Evolutionary conservation across 2,888 invertebrate genomes (phyloP), one percentile per base, ranked within the genome.

Genomic region (Scotopteryx bipunctaria): DNA sequence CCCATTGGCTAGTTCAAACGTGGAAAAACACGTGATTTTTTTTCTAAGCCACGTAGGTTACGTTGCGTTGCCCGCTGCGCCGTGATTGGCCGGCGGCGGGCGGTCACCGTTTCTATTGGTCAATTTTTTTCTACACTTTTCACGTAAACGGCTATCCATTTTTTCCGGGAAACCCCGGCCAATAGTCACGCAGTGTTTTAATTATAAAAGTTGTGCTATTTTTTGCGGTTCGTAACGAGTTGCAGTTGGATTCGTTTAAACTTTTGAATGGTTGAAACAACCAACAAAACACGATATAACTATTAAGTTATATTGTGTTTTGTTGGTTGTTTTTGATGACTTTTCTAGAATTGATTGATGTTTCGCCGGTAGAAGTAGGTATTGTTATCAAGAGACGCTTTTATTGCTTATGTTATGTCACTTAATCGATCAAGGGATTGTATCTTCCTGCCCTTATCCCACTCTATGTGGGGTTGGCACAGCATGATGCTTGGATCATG

Each of bases 21-120:
- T 83, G 83, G 85, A 85, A 89, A 86, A 87, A 86, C 86, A 88
- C 86, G 85, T 88, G 78, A 85, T 69, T 87, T 88, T 82, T 81
- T 83, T 83, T 81, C 84, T 83, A 83, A 81, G 74, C 81, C 78
- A 86, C 88, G 89, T 89, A 83, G 81, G 82, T 78, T 86, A 90
- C 86, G 83, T 84, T 79, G 77, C 76, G 76, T 72, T 66, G 67
- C 63, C 63, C 59, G 66, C 63, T 55, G 63, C 59, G 56, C 73
- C 64, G 60, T 64, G 73, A 88, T 88, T 88, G 89, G 90, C 60
- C 76, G 78, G 43, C 63, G 63, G 56, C 43, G 56, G 58, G 60
- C 61, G 33, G 64, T 71, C 72, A 65, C 62, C 69, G 56, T 75
- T 71, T 65, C 83, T 72, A 88, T 88, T 89, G 89, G 89, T 69